These are phyloP conservation scores for Myiozetetes cayanensis DNA, from an alignment of 2,113 vertebrate species.

Conservation along the genomic window DNA sequence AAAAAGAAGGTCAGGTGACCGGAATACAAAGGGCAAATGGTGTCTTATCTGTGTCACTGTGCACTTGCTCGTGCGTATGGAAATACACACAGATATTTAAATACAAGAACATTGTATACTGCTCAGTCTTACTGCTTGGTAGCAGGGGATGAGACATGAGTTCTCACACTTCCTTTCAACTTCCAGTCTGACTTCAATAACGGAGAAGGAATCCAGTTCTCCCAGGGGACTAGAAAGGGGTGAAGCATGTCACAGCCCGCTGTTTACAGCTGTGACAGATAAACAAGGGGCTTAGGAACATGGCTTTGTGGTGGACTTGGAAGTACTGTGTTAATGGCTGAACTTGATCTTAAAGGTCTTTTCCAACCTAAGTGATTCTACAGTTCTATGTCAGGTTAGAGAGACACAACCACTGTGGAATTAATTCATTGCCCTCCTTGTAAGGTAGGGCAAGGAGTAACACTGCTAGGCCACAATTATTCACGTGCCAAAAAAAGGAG, in stretches of 20 bases:
- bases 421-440: background rate
- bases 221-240: background rate
- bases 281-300: background rate
- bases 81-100: background rate
- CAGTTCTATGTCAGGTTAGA: background rate
- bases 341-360: background rate
- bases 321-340: background rate
- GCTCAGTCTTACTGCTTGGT: background rate
- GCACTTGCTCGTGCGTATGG: background rate
- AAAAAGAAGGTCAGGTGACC: background rate
- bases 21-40: background rate
- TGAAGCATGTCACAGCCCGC: background rate
- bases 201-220: background rate
- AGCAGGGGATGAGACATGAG: background rate
- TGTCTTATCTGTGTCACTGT: background rate
- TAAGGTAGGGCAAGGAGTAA: background rate
- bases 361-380: background rate
- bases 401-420: background rate
- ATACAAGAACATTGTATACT: background rate
- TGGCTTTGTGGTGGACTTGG: background rate
- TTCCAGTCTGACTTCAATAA: background rate
- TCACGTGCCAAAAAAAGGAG: background rate
- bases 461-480: rapidly evolving
- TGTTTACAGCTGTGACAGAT: background rate
- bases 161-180: background rate